These are phyloP conservation scores for Busseola fusca DNA, from an alignment of 2,888 invertebrate genomes.

Conservation along the genomic window DNA sequence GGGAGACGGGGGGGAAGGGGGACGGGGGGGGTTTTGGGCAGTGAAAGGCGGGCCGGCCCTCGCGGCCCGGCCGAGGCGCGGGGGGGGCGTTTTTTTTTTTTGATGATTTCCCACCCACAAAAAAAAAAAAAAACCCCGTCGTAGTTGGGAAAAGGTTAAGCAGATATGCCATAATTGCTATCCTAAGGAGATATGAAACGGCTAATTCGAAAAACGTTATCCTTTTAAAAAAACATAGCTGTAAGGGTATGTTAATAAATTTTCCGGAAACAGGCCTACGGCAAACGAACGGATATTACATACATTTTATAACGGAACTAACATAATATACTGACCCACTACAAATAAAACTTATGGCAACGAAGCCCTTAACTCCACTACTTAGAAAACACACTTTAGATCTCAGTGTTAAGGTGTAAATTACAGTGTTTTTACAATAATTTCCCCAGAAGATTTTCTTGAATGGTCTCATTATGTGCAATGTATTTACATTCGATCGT, in stretches of 20 bases:
- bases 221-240: constrained; percentile 2
- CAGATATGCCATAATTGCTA: background rate
- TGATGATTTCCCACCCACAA: no score
- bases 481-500: no score
- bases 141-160: no score
- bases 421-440: constrained; percentile 52
- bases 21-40: no score
- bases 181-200: background rate
- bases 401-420: constrained; percentile 52
- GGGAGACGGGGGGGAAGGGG: no score
- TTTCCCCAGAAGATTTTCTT: constrained; percentile 68
- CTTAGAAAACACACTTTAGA: constrained; percentile 48
- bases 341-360: constrained; percentile 65
- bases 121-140: no score
- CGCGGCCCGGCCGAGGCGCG: no score
- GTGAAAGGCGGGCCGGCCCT: no score
- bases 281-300: constrained; percentile 43
- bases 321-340: constrained; percentile 63
- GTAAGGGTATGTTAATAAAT: constrained; percentile 15
- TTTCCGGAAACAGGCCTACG: constrained; percentile 31
- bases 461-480: constrained; percentile 64
- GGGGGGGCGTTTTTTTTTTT: no score
- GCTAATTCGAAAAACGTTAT: background rate
- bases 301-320: constrained; percentile 58
- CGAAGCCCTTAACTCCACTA: constrained; percentile 51